A percentile compares a stretch with the other conserved stretches of the same genome.
Evolutionary conservation across 2,797 vertebrate species (phyloP).

Genomic region (Perdix hodgsoniae): DNA sequence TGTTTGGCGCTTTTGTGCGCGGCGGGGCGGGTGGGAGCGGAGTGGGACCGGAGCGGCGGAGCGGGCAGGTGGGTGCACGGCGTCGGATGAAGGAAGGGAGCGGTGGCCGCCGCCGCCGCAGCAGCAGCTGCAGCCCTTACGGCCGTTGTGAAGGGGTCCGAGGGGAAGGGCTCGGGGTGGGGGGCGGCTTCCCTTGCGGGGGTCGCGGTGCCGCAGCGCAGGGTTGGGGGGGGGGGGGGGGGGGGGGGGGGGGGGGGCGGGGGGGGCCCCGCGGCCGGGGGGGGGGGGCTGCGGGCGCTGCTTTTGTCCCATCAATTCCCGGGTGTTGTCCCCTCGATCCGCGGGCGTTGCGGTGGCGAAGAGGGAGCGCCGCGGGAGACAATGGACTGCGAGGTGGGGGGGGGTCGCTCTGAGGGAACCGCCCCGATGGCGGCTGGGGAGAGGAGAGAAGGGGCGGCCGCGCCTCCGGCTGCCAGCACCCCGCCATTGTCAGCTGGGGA

Average conservation of each 20-base stretch:
- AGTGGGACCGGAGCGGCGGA: slow-evolving; percentile 71
- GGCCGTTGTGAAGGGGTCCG: not conserved
- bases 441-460: slow-evolving; percentile 32
- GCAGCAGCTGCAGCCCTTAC: no score
- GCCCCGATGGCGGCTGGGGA: slow-evolving; percentile 1
- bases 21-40: slow-evolving; percentile 72
- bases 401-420: not conserved
- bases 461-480: not conserved
- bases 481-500: slow-evolving; percentile 71
- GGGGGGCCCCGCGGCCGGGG: not conserved
- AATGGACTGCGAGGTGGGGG: not conserved
- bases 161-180: not conserved
- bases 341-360: not conserved
- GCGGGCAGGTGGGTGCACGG: slow-evolving; percentile 68
- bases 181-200: not conserved
- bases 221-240: not conserved
- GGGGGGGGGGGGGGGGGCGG: not conserved
- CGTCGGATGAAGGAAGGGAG: not conserved
- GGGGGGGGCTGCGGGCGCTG: rapidly evolving
- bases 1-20: slow-evolving; percentile 83
- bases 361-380: not conserved
- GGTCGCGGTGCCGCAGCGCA: slow-evolving; percentile 53
- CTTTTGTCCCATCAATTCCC: not conserved
- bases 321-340: no score
- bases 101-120: no score